These are phyloP conservation scores for Hycleus cichorii DNA, from an alignment of 1,140 invertebrate genomes.

Conservation along the genomic window DNA sequence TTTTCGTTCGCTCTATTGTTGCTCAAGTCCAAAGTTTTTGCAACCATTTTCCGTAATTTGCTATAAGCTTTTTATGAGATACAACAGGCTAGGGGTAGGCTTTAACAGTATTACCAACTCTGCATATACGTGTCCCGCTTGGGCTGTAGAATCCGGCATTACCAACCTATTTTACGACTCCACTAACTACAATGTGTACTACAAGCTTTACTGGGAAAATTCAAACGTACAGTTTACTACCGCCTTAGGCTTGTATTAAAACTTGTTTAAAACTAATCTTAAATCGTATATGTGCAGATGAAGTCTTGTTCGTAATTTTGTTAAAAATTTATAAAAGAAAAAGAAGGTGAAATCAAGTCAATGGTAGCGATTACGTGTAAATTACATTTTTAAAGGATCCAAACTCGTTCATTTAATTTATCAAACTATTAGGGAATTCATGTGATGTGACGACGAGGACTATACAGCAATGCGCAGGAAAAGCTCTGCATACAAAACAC, in stretches of 20 bases:
- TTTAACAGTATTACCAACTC: constrained; percentile 16
- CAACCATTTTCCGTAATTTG: constrained; percentile 1
- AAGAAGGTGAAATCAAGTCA: no score
- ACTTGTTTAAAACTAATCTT: constrained; percentile 14
- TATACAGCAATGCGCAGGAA: background rate
- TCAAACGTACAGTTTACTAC: constrained; percentile 1
- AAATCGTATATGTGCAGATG: background rate
- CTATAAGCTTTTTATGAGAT: constrained; percentile 17
- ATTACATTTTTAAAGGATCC: no score
- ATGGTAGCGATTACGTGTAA: no score
- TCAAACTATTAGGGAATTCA: constrained; percentile 4
- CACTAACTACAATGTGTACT: constrained; percentile 14
- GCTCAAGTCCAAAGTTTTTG: background rate
- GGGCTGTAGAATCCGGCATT: constrained; percentile 14
- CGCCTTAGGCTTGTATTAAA: constrained; percentile 14
- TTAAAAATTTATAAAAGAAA: no score
- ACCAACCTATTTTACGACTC: constrained; percentile 15
- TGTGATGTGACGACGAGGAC: constrained; percentile 3
- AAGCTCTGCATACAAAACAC: constrained; percentile 7
- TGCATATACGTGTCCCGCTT: constrained; percentile 12
- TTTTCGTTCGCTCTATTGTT: no score
- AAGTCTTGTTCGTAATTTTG: no score
- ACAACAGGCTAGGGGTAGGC: constrained; percentile 6
- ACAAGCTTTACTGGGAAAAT: constrained; percentile 1
- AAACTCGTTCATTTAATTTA: background rate